Conservation (phyloP, 2,888 invertebrate species). For the Rhamphomyia laevipes region DNA sequence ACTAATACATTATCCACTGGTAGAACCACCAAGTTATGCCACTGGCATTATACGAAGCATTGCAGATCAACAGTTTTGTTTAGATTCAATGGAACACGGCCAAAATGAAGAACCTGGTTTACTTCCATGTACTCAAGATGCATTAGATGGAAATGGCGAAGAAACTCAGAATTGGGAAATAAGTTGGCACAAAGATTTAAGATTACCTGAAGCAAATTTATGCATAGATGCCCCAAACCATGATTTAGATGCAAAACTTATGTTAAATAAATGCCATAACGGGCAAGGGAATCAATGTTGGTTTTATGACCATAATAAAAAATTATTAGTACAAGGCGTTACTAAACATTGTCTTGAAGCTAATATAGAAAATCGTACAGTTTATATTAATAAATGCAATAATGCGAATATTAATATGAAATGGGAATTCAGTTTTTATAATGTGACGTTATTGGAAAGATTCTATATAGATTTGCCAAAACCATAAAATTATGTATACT, state of each 20-base stretch:
- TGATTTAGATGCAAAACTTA: too few relatives aligned
- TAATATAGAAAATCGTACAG: too few relatives aligned
- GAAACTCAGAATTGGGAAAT: constrained; percentile 29
- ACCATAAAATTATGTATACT: too few relatives aligned
- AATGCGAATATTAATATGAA: constrained; percentile 26
- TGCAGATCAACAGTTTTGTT: constrained; percentile 51
- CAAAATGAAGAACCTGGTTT: constrained; percentile 26
- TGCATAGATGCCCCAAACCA: constrained; percentile 84
- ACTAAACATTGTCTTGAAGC: constrained; percentile 69
- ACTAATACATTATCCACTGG: constrained; percentile 72
- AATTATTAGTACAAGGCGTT: constrained; percentile 37
- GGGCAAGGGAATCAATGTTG: too few relatives aligned
- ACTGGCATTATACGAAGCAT: constrained; percentile 60
- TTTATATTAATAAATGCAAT: constrained; percentile 54
- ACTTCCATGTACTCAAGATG: constrained; percentile 25
- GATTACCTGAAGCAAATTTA: constrained; percentile 46
- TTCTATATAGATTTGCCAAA: too few relatives aligned
- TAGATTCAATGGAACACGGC: constrained; percentile 49
- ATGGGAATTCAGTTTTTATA: constrained; percentile 31
- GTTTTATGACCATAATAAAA: constrained; percentile 59
- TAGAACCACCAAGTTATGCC: constrained; percentile 72
- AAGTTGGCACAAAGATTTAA: too few relatives aligned
- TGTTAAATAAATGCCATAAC: too few relatives aligned
- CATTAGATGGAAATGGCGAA: constrained; percentile 23
- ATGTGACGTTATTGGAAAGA: too few relatives aligned